These are phyloP conservation scores for Melanotaenia pygmaea DNA, from an alignment of 2,797 vertebrate species.

Conservation along the genomic window DNA sequence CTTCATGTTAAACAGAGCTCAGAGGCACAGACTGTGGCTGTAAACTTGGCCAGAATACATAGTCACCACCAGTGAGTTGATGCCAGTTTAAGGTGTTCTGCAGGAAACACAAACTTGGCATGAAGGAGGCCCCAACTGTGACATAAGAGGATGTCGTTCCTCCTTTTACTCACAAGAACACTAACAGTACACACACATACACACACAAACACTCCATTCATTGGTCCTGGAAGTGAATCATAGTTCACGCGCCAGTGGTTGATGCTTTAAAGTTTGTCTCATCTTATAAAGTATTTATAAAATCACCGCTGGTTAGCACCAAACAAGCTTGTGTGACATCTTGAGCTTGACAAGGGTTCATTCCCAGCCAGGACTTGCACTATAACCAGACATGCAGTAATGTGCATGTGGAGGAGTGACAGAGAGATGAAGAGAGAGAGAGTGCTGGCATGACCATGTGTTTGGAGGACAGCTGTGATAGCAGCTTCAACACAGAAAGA, in stretches of 20 bases:
- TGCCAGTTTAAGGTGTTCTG: slow-evolving; percentile 40
- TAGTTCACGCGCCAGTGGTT: slow-evolving; percentile 45
- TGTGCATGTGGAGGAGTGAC: slow-evolving; percentile 10
- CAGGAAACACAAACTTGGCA: slow-evolving; percentile 33
- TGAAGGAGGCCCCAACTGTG: slow-evolving; percentile 18
- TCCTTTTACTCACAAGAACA: slow-evolving; percentile 22
- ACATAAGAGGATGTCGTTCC: slow-evolving; percentile 16
- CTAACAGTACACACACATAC: slow-evolving; percentile 5
- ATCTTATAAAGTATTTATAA: slow-evolving; percentile 49
- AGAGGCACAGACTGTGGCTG: slow-evolving; percentile 24
- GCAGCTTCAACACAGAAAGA: slow-evolving; percentile 16
- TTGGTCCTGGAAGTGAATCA: slow-evolving; percentile 33
- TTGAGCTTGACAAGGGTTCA: slow-evolving; percentile 16
- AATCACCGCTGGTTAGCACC: slow-evolving; percentile 31
- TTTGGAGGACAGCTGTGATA: slow-evolving; percentile 45
- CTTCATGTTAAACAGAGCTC: slow-evolving; percentile 3
- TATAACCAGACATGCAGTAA: slow-evolving; percentile 13
- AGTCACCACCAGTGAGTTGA: slow-evolving; percentile 25
- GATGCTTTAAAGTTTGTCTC: slow-evolving; percentile 35
- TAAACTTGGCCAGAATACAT: slow-evolving; percentile 15
- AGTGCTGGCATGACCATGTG: slow-evolving; percentile 29
- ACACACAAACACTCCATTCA: slow-evolving; percentile 4
- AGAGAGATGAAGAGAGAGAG: slow-evolving; percentile 14
- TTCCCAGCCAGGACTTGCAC: slow-evolving; percentile 15
- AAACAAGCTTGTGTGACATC: slow-evolving; percentile 44